Evolutionary conservation across 2,113 vertebrate species (phyloP).

Genomic region (Monarcha castaneiventris): DNA sequence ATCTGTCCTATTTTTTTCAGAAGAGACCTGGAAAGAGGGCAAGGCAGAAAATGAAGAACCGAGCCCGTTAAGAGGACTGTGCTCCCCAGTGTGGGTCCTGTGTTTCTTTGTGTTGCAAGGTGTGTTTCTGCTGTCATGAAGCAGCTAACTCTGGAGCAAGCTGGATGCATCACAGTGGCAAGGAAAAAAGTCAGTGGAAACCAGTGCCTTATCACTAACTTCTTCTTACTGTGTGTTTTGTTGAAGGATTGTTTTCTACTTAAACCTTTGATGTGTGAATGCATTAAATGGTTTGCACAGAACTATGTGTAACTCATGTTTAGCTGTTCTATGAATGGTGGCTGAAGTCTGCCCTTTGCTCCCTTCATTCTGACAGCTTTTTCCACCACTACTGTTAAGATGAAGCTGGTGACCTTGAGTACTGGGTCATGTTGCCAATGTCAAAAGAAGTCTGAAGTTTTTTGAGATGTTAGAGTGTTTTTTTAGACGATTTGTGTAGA

Average conservation of each 20-base stretch:
- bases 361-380: not conserved
- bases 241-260: slow-evolving; percentile 1
- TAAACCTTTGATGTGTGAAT: not conserved
- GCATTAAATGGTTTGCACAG: slow-evolving; percentile 28
- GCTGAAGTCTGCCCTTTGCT: not conserved
- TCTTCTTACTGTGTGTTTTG: not conserved
- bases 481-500: not conserved
- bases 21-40: slow-evolving; percentile 91
- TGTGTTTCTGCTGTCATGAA: not conserved
- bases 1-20: slow-evolving; percentile 62
- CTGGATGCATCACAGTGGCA: not conserved
- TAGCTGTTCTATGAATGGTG: not conserved
- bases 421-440: not conserved
- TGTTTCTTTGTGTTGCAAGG: not conserved
- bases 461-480: not conserved
- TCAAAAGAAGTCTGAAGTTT: not conserved
- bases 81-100: not conserved
- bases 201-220: not conserved
- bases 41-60: slow-evolving; percentile 88
- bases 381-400: not conserved
- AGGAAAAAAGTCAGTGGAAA: not conserved
- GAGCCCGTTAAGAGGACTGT: slow-evolving; percentile 57
- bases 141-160: not conserved
- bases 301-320: not conserved
- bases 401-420: not conserved